Conservation (phyloP, 2,113 vertebrate genomes). For the Mus spicilegus region DNA sequence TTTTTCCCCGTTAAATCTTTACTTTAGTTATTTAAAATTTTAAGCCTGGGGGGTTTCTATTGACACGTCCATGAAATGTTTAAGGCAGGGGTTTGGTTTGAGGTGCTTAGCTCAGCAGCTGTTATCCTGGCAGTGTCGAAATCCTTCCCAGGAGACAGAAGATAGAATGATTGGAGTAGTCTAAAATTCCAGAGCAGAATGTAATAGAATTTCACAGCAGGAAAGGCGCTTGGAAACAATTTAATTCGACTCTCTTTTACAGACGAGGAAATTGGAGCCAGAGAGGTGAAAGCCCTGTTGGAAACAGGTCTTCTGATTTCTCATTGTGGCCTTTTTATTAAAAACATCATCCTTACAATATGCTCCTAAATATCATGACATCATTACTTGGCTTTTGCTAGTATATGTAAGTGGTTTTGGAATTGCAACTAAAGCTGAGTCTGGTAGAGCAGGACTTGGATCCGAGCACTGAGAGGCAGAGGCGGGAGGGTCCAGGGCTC, state of each 20-base stretch:
- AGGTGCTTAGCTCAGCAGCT: background rate
- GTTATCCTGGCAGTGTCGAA: background rate
- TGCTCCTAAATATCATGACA: background rate
- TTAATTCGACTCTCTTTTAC: background rate
- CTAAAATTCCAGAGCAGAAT: conserved; percentile 22
- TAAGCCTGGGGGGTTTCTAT: background rate
- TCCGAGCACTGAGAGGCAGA: background rate
- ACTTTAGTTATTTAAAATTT: background rate
- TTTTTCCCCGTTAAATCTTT: background rate
- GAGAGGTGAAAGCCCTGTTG: background rate
- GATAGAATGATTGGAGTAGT: background rate
- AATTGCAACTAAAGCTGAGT: background rate
- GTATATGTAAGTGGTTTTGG: background rate
- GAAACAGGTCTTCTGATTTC: background rate
- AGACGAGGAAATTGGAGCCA: conserved; percentile 14
- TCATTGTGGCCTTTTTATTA: background rate
- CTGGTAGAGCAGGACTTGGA: background rate
- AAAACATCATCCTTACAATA: background rate
- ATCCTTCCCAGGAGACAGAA: background rate
- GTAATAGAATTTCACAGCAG: conserved; percentile 44
- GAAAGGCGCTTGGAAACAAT: conserved; percentile 9
- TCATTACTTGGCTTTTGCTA: background rate
- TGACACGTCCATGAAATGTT: background rate
- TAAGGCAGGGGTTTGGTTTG: background rate
- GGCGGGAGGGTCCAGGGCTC: background rate